Evolutionary conservation across 2,113 vertebrate species (phyloP).

Genomic region (Spilogale gracilis): DNA sequence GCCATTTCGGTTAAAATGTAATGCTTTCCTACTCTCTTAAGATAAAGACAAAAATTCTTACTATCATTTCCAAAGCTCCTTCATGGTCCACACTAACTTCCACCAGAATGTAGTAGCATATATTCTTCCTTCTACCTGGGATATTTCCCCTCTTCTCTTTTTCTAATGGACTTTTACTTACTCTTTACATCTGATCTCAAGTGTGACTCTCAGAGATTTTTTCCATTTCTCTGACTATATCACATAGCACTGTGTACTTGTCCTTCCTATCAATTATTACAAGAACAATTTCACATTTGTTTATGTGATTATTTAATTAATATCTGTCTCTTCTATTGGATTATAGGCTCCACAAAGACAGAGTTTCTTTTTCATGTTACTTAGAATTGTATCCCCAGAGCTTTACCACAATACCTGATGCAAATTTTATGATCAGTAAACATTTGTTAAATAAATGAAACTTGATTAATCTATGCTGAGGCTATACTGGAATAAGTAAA

Average conservation of each 20-base stretch:
- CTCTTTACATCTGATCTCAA: neutral
- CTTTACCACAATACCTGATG: neutral
- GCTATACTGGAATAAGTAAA: neutral
- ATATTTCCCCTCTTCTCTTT: neutral
- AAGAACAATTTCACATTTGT: neutral
- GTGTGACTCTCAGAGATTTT: neutral
- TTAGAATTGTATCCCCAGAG: neutral
- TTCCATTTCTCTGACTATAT: neutral
- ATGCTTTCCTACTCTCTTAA: neutral
- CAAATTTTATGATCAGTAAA: conserved; percentile 8
- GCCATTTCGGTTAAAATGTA: neutral
- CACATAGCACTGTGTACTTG: neutral
- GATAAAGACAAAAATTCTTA: neutral
- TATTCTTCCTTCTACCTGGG: neutral
- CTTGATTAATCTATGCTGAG: neutral
- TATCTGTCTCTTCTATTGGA: neutral
- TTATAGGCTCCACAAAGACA: neutral
- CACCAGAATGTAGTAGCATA: neutral
- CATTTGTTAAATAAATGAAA: conserved; percentile 23
- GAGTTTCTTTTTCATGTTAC: conserved; percentile 28
- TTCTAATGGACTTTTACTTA: neutral
- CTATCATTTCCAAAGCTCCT: neutral
- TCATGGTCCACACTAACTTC: neutral
- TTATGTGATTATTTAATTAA: neutral
- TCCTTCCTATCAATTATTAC: neutral